Percentiles rank a stretch among this genome's conserved stretches.
Conservation (phyloP, 2,888 invertebrate species). For the Stratiomys singularior region DNA sequence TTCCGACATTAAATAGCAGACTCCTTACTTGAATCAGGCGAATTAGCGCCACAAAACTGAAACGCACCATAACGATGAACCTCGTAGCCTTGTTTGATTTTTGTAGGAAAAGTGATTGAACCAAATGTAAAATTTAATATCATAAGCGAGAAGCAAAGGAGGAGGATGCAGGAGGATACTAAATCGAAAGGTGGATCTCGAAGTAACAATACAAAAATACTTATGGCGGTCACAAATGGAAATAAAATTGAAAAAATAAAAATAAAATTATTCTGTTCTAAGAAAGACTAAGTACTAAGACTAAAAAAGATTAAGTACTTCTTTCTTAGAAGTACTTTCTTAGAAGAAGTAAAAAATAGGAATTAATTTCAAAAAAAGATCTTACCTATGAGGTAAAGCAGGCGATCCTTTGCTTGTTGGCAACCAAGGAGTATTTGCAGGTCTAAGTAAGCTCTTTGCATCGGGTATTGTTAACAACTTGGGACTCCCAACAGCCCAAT, state of each 20-base stretch:
- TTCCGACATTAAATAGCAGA: too few relatives aligned
- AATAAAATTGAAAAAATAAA: too few relatives aligned
- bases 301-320: background rate
- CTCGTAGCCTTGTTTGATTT: background rate
- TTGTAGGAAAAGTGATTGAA: background rate
- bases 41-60: too few relatives aligned
- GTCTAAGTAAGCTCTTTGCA: constrained; percentile 91
- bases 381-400: constrained; percentile 79
- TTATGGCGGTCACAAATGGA: too few relatives aligned
- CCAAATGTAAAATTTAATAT: background rate
- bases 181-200: too few relatives aligned
- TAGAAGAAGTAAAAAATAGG: background rate
- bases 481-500: constrained; percentile 98
- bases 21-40: too few relatives aligned
- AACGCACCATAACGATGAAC: too few relatives aligned
- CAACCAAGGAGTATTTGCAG: constrained; percentile 92
- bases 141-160: background rate
- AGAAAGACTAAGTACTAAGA: too few relatives aligned
- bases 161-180: too few relatives aligned
- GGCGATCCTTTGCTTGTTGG: constrained; percentile 90
- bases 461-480: constrained; percentile 97
- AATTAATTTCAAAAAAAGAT: background rate
- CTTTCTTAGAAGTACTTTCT: too few relatives aligned
- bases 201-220: too few relatives aligned
- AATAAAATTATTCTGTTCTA: too few relatives aligned